phyloP scores from a whole-genome alignment of 1,140 invertebrate species.

The Calephelis virginiensis region DNA sequence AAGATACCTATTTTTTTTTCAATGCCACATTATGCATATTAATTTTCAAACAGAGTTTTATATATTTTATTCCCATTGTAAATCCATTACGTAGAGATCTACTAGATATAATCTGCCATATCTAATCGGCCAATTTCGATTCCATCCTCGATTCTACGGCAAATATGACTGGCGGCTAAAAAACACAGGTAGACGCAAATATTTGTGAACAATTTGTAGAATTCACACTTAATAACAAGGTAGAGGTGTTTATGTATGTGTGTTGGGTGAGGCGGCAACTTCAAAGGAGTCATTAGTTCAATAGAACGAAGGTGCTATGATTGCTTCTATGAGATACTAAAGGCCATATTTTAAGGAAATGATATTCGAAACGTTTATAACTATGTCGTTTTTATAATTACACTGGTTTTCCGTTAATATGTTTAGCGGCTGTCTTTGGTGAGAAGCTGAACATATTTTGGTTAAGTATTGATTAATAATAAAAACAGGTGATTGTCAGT shows the following conservation, averaged over 20 bases:
- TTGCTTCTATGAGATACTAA: slow-evolving; percentile 49
- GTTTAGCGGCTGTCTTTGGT: slow-evolving; percentile 22
- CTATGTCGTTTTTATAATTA: slow-evolving; percentile 27
- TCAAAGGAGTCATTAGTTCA: slow-evolving; percentile 66
- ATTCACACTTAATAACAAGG: slow-evolving; percentile 76
- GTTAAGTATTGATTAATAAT: too few species aligned
- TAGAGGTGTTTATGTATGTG: slow-evolving; percentile 42
- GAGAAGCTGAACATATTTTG: background rate
- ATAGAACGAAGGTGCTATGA: slow-evolving; percentile 51
- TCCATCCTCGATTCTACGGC: slow-evolving; percentile 62
- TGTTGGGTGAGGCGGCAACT: slow-evolving; percentile 40
- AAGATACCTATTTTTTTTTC: too few species aligned
- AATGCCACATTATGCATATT: background rate
- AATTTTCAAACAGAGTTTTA: slow-evolving; percentile 8
- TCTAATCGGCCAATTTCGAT: slow-evolving; percentile 57
- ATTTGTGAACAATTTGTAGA: slow-evolving; percentile 77
- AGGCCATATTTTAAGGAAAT: slow-evolving; percentile 36
- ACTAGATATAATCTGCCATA: slow-evolving; percentile 49
- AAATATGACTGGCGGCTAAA: slow-evolving; percentile 63
- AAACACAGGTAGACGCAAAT: slow-evolving; percentile 76
- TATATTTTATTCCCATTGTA: slow-evolving; percentile 36
- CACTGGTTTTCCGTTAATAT: slow-evolving; percentile 23
- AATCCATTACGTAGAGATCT: slow-evolving; percentile 36
- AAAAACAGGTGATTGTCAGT: too few species aligned
- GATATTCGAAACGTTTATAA: slow-evolving; percentile 30